Percentiles rank a stretch among this genome's conserved stretches.
Conservation (phyloP, 2,113 vertebrate species). For the Athene cunicularia region DNA sequence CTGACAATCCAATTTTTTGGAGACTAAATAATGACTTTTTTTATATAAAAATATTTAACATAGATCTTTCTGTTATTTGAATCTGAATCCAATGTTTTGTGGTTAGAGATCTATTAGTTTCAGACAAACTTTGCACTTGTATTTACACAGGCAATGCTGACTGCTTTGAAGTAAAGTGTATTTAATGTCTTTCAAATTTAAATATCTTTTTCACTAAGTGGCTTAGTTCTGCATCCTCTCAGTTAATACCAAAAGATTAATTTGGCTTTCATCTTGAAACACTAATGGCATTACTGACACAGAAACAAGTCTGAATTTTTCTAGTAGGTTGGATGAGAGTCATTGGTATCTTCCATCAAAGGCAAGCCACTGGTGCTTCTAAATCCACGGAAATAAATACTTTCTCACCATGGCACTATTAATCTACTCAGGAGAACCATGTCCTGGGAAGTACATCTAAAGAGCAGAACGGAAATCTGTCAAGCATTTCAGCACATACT, state of each 20-base stretch:
- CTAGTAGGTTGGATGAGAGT: constrained; percentile 71
- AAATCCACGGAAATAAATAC: constrained; percentile 77
- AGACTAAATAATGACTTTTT: not conserved
- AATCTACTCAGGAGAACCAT: constrained; percentile 66
- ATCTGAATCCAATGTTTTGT: not conserved
- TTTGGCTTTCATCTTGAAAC: constrained; percentile 67
- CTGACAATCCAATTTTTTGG: not conserved
- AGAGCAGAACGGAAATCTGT: constrained; percentile 27
- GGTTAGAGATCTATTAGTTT: constrained; percentile 20
- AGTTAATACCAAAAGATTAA: constrained; percentile 63
- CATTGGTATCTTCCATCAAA: constrained; percentile 75
- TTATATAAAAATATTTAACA: not conserved
- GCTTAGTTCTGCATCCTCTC: constrained; percentile 31
- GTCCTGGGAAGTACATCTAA: constrained; percentile 14
- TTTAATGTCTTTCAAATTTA: constrained; percentile 69
- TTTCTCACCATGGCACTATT: constrained; percentile 74
- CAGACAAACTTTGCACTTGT: constrained; percentile 18
- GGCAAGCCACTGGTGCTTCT: constrained; percentile 66
- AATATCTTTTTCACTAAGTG: constrained; percentile 59
- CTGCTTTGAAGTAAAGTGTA: constrained; percentile 69
- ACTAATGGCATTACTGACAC: constrained; percentile 70
- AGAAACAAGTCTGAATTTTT: constrained; percentile 69
- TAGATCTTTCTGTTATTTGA: not conserved
- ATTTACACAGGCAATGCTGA: constrained; percentile 51
- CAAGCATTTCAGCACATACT: not conserved